These are phyloP conservation scores for Macrotrachela quadricornifera DNA, from an alignment of 1,140 invertebrate genomes.

Conservation along the genomic window DNA sequence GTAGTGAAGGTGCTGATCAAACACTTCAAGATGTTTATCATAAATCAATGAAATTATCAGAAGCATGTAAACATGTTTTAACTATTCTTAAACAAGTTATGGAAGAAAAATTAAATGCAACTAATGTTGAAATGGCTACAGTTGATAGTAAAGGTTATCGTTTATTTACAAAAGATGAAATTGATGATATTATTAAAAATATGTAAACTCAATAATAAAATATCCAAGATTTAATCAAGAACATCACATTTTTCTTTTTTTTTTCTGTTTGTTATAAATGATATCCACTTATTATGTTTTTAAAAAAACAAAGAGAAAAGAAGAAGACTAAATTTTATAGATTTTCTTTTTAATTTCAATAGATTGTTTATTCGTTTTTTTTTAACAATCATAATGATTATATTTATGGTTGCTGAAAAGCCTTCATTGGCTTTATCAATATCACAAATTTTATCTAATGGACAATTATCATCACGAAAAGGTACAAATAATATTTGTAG, in stretches of 20 bases:
- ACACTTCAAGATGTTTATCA: conserved; percentile 67
- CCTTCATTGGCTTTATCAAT: conserved; percentile 83
- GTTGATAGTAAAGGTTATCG: background rate
- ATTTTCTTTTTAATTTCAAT: background rate
- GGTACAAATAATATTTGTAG: conserved; percentile 72
- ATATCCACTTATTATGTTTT: too few species aligned
- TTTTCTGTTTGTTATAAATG: too few species aligned
- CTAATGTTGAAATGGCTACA: conserved; percentile 65
- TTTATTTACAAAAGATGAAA: conserved; percentile 7
- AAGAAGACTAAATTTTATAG: too few species aligned
- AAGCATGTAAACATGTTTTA: conserved; percentile 70
- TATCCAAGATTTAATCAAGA: too few species aligned
- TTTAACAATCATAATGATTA: conserved; percentile 38
- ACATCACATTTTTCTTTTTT: too few species aligned
- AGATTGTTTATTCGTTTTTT: background rate
- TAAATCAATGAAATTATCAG: conserved; percentile 34
- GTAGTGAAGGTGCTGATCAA: conserved; percentile 94
- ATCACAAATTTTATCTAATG: conserved; percentile 76
- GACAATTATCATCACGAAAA: conserved; percentile 55
- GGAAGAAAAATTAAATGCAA: conserved; percentile 94
- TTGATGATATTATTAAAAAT: conserved; percentile 8
- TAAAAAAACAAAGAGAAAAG: too few species aligned
- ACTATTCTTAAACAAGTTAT: conserved; percentile 97
- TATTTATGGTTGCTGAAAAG: conserved; percentile 98
- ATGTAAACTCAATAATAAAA: background rate